A percentile compares a stretch with the other conserved stretches of the same genome.
These are phyloP conservation scores for Coregonus suidteri DNA, from an alignment of 2,797 vertebrate species.

Conservation along the genomic window DNA sequence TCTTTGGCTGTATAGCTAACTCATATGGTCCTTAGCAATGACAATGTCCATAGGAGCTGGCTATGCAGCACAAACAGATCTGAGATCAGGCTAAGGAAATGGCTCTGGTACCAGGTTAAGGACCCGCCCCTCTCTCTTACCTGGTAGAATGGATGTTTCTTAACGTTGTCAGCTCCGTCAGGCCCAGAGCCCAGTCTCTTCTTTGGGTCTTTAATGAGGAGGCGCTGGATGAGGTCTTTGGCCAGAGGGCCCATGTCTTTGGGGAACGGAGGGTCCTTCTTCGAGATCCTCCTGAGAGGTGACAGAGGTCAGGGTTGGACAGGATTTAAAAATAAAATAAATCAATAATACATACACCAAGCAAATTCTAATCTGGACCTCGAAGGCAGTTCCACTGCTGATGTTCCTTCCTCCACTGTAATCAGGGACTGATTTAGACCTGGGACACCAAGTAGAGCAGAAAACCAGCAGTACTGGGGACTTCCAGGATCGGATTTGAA, in stretches of 20 bases:
- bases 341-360: too few species aligned
- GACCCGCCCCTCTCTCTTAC: constrained; percentile 65
- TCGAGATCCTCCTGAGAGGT: constrained; percentile 89
- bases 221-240: constrained; percentile 91
- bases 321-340: background rate
- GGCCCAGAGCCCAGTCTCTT: constrained; percentile 91
- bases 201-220: constrained; percentile 94
- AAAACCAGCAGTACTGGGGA: too few species aligned
- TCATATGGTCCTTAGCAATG: too few species aligned
- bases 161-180: constrained; percentile 87
- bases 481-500: too few species aligned
- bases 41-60: too few species aligned
- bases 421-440: too few species aligned
- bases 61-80: too few species aligned
- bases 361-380: too few species aligned
- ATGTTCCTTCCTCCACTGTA: too few species aligned
- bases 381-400: too few species aligned
- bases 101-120: background rate
- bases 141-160: constrained; percentile 95
- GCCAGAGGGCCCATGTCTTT: constrained; percentile 89
- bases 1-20: constrained; percentile 1
- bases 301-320: constrained; percentile 29
- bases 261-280: constrained; percentile 95
- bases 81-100: too few species aligned
- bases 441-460: too few species aligned